These are phyloP conservation scores for Drosophila prolongata DNA, from an alignment of 2,888 invertebrate genomes.

Conservation along the genomic window DNA sequence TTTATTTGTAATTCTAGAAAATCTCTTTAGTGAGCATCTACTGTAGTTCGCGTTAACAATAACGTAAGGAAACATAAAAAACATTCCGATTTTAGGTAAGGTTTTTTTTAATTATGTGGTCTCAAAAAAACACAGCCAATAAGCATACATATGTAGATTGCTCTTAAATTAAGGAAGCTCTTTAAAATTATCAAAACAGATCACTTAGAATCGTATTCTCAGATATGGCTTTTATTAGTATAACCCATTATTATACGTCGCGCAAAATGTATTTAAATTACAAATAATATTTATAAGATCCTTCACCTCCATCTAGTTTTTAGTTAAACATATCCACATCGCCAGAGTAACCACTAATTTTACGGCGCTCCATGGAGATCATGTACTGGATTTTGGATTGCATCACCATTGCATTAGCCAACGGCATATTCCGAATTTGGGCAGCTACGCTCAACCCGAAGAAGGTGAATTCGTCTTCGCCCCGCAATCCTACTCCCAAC, in stretches of 20 bases:
- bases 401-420: constrained; percentile 63
- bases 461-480: constrained; percentile 67
- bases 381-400: constrained; percentile 67
- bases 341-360: constrained; percentile 46
- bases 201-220: constrained; percentile 4
- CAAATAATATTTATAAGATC: neutral
- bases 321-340: constrained; percentile 37
- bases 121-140: too few relatives aligned
- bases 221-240: neutral
- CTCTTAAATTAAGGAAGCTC: neutral
- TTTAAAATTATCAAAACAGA: neutral
- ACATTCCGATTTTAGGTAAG: too few relatives aligned
- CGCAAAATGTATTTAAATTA: neutral
- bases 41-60: too few relatives aligned
- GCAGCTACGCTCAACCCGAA: constrained; percentile 67
- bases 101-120: too few relatives aligned
- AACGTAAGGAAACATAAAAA: too few relatives aligned
- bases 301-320: neutral
- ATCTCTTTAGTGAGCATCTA: too few relatives aligned
- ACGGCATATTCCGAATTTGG: constrained; percentile 64
- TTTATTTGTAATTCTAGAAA: too few relatives aligned
- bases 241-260: neutral
- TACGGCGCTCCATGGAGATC: constrained; percentile 61
- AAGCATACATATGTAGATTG: too few relatives aligned
- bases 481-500: constrained; percentile 12